Evolutionary conservation across 2,888 invertebrate genomes (phyloP).

Genomic region (Maniola hyperantus): DNA sequence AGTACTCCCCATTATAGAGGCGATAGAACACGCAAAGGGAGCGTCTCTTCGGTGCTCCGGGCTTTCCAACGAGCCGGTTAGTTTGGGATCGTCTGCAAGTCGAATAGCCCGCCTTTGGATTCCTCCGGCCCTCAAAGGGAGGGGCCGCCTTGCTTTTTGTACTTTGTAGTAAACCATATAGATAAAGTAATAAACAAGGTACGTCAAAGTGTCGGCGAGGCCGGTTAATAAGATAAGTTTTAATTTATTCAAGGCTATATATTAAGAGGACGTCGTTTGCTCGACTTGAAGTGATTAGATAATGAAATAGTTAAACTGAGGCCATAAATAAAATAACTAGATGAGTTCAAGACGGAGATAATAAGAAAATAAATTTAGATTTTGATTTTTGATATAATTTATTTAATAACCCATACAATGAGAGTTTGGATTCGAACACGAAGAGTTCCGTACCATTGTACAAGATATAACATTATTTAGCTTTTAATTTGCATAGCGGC

Average conservation of each 20-base stretch:
- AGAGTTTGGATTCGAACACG: no score
- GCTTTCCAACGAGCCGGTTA: no score
- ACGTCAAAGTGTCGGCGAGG: constrained; percentile 21
- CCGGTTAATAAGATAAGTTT: constrained; percentile 26
- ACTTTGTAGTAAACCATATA: constrained; percentile 28
- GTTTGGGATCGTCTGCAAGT: no score
- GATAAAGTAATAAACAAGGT: constrained; percentile 28
- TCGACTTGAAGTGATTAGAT: constrained; percentile 14
- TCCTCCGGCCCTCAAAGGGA: no score
- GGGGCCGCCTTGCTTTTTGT: neutral
- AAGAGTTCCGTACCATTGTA: no score
- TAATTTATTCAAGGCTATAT: constrained; percentile 18
- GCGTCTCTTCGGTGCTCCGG: no score
- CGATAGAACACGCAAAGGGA: no score
- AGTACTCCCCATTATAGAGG: no score
- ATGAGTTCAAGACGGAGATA: neutral
- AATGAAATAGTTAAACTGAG: constrained; percentile 8
- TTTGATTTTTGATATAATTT: neutral
- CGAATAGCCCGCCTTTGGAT: no score
- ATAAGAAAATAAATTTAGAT: neutral
- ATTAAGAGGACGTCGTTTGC: constrained; percentile 10
- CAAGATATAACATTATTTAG: no score
- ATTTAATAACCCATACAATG: no score
- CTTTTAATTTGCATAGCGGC: no score
- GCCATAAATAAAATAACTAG: constrained; percentile 19